phyloP scores from a whole-genome alignment of 2,113 vertebrate species.

The Limnothrissa miodon region DNA sequence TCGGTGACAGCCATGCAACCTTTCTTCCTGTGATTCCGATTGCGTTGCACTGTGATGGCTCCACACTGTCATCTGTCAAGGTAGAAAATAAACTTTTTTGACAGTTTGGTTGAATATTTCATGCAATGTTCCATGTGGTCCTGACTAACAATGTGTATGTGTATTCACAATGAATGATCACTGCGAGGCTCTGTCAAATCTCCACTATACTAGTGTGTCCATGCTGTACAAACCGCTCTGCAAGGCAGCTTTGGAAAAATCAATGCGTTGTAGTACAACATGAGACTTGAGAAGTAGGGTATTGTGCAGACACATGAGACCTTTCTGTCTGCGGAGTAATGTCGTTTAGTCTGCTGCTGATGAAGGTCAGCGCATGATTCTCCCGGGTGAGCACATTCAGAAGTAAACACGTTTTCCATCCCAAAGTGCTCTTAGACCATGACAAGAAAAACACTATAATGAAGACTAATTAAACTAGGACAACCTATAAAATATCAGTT shows the following conservation, averaged over 20 bases:
- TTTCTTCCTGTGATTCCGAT: not conserved
- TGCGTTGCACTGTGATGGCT: not conserved
- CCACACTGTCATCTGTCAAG: not conserved
- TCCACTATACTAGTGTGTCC: not conserved
- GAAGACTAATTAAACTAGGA: too few species aligned
- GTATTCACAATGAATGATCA: not conserved
- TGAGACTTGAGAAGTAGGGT: not conserved
- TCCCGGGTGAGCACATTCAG: not conserved
- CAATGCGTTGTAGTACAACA: not conserved
- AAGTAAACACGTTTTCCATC: not conserved
- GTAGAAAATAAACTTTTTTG: not conserved
- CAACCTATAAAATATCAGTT: not conserved
- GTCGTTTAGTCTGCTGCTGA: not conserved
- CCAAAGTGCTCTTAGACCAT: too few species aligned
- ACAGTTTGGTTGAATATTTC: slow-evolving; percentile 12
- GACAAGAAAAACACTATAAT: too few species aligned
- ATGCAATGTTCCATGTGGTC: not conserved
- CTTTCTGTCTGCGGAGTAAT: not conserved
- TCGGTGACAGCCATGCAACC: not conserved
- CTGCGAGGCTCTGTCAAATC: not conserved
- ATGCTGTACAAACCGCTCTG: not conserved
- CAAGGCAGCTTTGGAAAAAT: not conserved
- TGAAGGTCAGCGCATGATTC: not conserved
- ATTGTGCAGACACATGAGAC: not conserved
- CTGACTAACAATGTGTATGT: not conserved